Base-by-base conservation (phyloP, 2,888 invertebrate genomes). In the Chouioia cunea region DNA sequence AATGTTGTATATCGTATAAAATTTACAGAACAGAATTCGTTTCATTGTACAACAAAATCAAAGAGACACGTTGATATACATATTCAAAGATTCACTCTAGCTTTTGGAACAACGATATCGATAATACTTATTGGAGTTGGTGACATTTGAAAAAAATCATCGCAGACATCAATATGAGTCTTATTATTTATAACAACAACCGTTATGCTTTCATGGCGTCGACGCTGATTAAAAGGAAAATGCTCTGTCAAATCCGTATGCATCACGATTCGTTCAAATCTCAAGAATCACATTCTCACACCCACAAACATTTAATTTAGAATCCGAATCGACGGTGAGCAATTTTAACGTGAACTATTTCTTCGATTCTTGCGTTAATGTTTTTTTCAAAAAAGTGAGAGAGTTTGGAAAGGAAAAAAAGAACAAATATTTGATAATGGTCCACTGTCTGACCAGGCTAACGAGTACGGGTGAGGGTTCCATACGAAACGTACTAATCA, bases 401-500 rank as follows among this genome's bases (percentile, higher is more conserved):
- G 50, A 6, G 16, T 16, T 18, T 50, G 4, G 16, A 50, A 50
- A 50, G 14, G 4, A 18, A n/a, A 16, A 18, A 16, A 48, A 48
- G 0, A 48, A 16, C 8, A 16, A 48, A 12, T 48, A 48, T 48
- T 48, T 14, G 15, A 48, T 48, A 14, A 16, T 16, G 48, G 48
- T 48, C 48, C 48, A 16, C 16, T 18, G 50, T 50, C 16, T 50
- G 18, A 50, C 18, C 50, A 50, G 16, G 18, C 50, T 18, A 50
- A 36, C 36, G 6, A 36, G 27, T 27, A 27, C 6, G 27, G 27
- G 27, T 27, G 6, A 4, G 27, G 27, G 12, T 64, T 66, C 70
- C 70, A 65, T 67, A 60, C 23, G 53, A 6, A 75, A 73, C 36
- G 52, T 71, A 73, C 74, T 88, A 91, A 82, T 92, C 91, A 81